These are phyloP conservation scores for Chloroceryle inda DNA, from an alignment of 2,797 vertebrate genomes.

Conservation along the genomic window DNA sequence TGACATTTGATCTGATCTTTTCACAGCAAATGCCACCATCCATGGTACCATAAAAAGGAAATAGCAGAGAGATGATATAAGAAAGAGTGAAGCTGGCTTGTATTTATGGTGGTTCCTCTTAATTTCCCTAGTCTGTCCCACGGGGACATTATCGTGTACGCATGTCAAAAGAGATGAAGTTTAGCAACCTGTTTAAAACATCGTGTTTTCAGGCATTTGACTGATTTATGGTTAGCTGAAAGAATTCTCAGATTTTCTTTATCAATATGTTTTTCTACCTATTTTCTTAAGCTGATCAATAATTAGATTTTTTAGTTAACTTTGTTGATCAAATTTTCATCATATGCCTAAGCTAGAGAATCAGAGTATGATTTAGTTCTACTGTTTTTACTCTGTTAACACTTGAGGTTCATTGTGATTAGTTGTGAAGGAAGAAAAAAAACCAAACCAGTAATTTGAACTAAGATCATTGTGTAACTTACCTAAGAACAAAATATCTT, in stretches of 20 bases:
- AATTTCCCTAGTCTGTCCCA: background rate
- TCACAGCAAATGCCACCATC: constrained; percentile 24
- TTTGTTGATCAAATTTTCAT: background rate
- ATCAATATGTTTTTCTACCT: background rate
- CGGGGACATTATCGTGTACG: background rate
- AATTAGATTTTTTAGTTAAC: background rate
- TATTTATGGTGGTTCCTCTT: background rate
- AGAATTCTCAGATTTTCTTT: constrained; percentile 17
- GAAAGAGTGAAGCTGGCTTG: background rate
- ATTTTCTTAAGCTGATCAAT: constrained; percentile 13
- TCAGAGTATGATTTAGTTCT: background rate
- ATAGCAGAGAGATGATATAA: background rate
- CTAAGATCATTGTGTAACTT: background rate
- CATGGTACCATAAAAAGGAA: background rate
- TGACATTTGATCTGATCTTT: constrained; percentile 57
- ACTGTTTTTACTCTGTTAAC: background rate
- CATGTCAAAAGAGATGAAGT: background rate
- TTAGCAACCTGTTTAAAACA: background rate
- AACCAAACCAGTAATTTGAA: background rate
- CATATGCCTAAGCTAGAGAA: background rate
- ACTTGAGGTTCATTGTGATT: background rate
- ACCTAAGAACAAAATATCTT: background rate
- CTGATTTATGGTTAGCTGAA: constrained; percentile 15
- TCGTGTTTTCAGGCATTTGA: background rate
- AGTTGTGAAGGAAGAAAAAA: background rate